Evolutionary conservation across 30 jellyfish, hydroid and myxozoan genomes (phyloP), one percentile per base, ranked within the genome.

Genomic region (Morbakka virulenta): DNA sequence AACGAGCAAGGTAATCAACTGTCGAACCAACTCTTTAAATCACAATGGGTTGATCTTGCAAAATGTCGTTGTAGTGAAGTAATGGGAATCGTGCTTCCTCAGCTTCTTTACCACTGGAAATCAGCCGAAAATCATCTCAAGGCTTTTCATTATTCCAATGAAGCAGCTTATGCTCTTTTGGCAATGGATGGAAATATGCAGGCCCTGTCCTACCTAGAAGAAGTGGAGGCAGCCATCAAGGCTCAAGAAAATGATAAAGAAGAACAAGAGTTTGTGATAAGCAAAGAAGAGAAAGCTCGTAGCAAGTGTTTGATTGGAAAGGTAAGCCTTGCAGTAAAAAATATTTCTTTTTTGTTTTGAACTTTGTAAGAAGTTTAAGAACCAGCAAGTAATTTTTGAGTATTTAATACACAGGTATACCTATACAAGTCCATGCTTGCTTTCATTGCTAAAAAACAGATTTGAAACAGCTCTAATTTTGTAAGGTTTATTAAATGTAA

Each of bases 11-110:
- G 17, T 9, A 6, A 9, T 9, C 9, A 17, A 6, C 13, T 17
- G 9, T 9, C 57, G 17, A 17, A 41, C 17, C 13, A 9, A 6
- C 57, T 17, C 9, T 41, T 41, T 69, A 82, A 84, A 72, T 25
- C 61, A 0, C 30, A 11, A 17, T 31, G 33, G n/a, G 84, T 88
- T 21, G 76, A 88, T 32, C 41, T 81, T 14, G 81, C 85, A 31
- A 87, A 82, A 67, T 88, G 97, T 76, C 89, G 81, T 21, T 88
- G 97, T 68, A 82, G 71, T 32, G 75, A 88, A 50, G 95, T 88
- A 4, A 11, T 75, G 36, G 92, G 96, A 28, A 27, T 68, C 25
- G 77, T 79, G 24, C 80, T 52, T 51, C 94, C 98, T 41, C 95
- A 91, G 68, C 79, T 91, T 35, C 94, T 78, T 0, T 64, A 17